A percentile compares a stretch with the other conserved stretches of the same genome.
Evolutionary conservation across 2,113 vertebrate species (phyloP).

Genomic region (Sander vitreus): DNA sequence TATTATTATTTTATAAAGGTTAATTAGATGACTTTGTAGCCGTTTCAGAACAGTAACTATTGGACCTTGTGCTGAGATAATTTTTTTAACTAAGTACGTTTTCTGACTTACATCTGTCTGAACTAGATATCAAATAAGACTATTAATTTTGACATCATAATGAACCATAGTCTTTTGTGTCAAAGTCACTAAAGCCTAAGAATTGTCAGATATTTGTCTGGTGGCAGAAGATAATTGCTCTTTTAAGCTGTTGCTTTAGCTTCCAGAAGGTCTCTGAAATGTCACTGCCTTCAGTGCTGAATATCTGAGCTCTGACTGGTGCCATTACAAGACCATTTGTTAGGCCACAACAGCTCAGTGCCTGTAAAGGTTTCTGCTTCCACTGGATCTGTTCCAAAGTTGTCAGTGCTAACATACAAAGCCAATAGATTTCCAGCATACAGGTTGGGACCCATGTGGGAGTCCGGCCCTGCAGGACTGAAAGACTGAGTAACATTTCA

Average conservation of each 20-base stretch:
- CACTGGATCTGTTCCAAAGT: constrained; percentile 48
- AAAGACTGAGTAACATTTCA: constrained; percentile 3
- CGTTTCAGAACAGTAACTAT: neutral
- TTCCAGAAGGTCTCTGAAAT: constrained; percentile 69
- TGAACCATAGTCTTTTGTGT: neutral
- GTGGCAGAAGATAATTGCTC: neutral
- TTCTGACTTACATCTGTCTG: no score
- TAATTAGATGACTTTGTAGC: neutral
- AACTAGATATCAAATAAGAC: no score
- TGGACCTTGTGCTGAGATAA: no score
- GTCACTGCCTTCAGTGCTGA: constrained; percentile 59
- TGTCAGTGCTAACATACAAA: constrained; percentile 39
- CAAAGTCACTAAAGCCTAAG: neutral
- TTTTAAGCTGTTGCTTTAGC: constrained; percentile 48
- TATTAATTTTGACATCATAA: neutral
- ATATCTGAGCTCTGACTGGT: constrained; percentile 41
- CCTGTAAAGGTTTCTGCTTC: constrained; percentile 56
- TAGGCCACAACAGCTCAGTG: constrained; percentile 46
- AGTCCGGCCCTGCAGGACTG: neutral
- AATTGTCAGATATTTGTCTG: neutral
- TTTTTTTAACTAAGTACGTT: no score
- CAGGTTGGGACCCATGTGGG: neutral
- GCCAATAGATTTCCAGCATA: constrained; percentile 27
- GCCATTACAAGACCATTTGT: constrained; percentile 58
- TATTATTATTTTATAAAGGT: neutral